Percentiles rank a stretch among this genome's conserved stretches.
Conservation (phyloP, 2,113 vertebrate genomes). For the Passer domesticus region DNA sequence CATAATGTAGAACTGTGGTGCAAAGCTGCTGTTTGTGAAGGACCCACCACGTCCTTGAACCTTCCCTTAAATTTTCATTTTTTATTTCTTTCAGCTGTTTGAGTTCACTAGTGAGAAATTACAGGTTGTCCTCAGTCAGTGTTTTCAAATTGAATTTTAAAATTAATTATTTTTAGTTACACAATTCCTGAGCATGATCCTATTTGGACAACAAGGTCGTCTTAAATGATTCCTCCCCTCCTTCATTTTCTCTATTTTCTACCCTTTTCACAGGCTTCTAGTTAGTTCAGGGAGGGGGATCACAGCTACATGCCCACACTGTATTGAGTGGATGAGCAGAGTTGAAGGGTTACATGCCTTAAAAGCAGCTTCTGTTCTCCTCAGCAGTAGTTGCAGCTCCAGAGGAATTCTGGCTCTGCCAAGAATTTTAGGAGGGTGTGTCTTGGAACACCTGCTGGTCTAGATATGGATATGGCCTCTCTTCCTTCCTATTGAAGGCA, state of each 20-base stretch:
- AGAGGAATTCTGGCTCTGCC: background rate
- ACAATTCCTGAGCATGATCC: background rate
- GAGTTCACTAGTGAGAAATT: background rate
- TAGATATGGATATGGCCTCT: background rate
- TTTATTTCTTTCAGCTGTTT: background rate
- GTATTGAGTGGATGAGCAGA: background rate
- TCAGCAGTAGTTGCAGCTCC: background rate
- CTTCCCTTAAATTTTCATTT: background rate
- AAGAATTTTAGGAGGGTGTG: background rate
- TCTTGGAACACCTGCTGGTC: background rate
- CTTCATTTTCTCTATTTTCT: background rate
- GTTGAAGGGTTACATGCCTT: background rate
- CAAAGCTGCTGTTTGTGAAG: background rate
- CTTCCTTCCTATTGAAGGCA: background rate
- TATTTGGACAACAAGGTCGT: background rate
- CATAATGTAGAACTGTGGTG: accelerated
- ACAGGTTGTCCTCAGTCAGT: background rate
- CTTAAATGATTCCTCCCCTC: background rate
- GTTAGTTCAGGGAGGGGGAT: background rate
- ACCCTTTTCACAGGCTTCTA: background rate
- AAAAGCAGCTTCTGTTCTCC: background rate
- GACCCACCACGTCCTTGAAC: background rate
- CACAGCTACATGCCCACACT: background rate
- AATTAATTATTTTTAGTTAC: background rate
- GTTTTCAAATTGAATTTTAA: background rate